Conservation (phyloP, 2,797 vertebrate species). For the Tachyglossus aculeatus region DNA sequence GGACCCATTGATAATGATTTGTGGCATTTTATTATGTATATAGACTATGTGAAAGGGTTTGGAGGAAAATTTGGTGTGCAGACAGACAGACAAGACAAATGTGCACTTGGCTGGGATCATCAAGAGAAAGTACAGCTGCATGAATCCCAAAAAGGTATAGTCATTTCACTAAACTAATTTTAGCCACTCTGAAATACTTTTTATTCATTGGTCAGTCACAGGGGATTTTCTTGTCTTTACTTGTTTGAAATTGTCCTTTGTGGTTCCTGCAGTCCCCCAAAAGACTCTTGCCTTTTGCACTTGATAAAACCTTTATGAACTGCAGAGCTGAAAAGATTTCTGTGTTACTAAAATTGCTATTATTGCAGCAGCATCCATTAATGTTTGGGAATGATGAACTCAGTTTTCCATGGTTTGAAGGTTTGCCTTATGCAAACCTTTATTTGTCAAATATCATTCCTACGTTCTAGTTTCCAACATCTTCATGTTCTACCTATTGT, state of each 20-base stretch:
- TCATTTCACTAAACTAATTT: not conserved
- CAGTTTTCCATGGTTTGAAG: no score
- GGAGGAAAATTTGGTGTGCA: slow-evolving; percentile 97
- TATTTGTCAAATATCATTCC: no score
- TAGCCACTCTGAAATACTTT: not conserved
- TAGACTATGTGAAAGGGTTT: slow-evolving; percentile 95
- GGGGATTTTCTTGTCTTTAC: not conserved
- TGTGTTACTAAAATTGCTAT: no score
- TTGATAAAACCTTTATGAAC: no score
- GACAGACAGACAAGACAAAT: slow-evolving; percentile 95
- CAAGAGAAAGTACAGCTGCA: slow-evolving; percentile 96
- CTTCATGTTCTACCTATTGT: no score
- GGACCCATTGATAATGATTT: not conserved
- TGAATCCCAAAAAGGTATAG: slow-evolving; percentile 94
- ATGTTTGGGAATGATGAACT: no score
- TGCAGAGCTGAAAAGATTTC: no score
- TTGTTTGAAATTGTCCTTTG: not conserved
- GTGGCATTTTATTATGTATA: slow-evolving; percentile 37
- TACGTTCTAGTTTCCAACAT: no score
- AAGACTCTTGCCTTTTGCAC: no score
- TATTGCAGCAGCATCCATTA: no score
- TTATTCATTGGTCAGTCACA: fast-evolving
- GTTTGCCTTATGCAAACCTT: no score
- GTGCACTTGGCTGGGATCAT: slow-evolving; percentile 96
- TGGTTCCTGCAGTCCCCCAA: not conserved